Evolutionary conservation across 2,113 vertebrate genomes (phyloP).

Genomic region (Psittacus erithacus): DNA sequence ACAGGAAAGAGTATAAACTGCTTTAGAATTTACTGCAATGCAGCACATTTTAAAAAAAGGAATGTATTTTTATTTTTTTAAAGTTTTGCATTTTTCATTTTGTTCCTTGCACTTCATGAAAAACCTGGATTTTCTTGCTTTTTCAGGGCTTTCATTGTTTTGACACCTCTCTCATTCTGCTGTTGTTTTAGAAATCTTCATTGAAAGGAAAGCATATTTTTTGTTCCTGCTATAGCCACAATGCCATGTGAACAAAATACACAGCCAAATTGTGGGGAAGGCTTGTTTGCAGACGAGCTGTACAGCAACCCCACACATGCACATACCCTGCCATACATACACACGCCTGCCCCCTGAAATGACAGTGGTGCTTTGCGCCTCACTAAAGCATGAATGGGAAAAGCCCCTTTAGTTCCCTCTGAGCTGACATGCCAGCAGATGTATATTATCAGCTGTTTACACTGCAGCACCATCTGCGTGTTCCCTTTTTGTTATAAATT

Average conservation of each 20-base stretch:
- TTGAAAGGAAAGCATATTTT: too few species aligned
- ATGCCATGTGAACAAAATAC: neutral
- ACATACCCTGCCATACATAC: neutral
- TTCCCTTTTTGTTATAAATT: neutral
- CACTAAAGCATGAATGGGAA: neutral
- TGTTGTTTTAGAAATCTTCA: neutral
- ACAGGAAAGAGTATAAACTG: neutral
- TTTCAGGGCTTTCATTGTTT: neutral
- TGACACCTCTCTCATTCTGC: neutral
- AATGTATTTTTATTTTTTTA: neutral
- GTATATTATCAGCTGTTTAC: neutral
- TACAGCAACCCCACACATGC: neutral
- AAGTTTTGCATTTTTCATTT: neutral
- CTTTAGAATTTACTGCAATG: neutral
- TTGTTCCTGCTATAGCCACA: neutral
- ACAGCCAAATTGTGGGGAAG: neutral
- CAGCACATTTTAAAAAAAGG: neutral
- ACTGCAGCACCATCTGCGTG: neutral
- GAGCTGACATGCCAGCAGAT: neutral
- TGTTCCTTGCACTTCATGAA: neutral
- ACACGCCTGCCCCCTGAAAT: neutral
- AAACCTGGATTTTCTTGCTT: neutral
- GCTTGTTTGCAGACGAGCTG: accelerated
- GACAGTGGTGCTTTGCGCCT: neutral
- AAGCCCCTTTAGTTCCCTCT: neutral